These are phyloP conservation scores for Tenebrio molitor DNA, from an alignment of 1,140 invertebrate genomes.

Conservation along the genomic window DNA sequence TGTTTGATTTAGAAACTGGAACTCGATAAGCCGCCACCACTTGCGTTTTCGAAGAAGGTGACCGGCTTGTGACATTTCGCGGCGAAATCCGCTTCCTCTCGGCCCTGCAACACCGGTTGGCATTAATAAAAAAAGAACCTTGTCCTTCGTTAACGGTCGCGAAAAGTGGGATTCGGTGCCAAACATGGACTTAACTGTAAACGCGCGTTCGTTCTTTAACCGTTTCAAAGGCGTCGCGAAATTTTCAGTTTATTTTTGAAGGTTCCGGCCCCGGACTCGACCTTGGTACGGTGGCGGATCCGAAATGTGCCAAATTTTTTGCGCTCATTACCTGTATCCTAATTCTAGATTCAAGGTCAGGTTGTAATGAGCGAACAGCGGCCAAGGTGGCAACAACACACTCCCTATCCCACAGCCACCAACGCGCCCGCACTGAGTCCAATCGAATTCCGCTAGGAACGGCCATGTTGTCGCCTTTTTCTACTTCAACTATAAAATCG, in stretches of 20 bases:
- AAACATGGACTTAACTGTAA: conserved; percentile 28
- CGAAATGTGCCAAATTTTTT: not conserved
- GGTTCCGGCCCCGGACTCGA: too few relatives aligned
- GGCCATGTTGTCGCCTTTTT: too few relatives aligned
- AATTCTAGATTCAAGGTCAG: not conserved
- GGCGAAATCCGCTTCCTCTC: conserved; percentile 2
- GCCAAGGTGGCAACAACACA: too few relatives aligned
- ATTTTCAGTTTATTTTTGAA: too few relatives aligned
- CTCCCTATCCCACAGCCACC: too few relatives aligned
- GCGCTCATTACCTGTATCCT: not conserved
- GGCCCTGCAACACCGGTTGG: not conserved
- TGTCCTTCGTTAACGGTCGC: not conserved
- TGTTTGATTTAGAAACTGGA: conserved; percentile 24
- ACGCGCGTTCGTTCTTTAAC: not conserved
- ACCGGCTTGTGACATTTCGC: conserved; percentile 6
- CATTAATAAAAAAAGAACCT: conserved; percentile 5
- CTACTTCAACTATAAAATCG: too few relatives aligned
- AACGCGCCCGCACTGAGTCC: not conserved
- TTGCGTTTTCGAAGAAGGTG: not conserved
- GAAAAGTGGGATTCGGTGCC: conserved; percentile 26
- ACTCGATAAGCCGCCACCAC: not conserved
- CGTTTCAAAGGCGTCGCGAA: too few relatives aligned
- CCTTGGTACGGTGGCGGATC: too few relatives aligned
- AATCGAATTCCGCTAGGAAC: too few relatives aligned
- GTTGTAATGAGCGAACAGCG: too few relatives aligned